Conservation (phyloP, 2,797 vertebrate genomes). For the Brachyalestes nurse region DNA sequence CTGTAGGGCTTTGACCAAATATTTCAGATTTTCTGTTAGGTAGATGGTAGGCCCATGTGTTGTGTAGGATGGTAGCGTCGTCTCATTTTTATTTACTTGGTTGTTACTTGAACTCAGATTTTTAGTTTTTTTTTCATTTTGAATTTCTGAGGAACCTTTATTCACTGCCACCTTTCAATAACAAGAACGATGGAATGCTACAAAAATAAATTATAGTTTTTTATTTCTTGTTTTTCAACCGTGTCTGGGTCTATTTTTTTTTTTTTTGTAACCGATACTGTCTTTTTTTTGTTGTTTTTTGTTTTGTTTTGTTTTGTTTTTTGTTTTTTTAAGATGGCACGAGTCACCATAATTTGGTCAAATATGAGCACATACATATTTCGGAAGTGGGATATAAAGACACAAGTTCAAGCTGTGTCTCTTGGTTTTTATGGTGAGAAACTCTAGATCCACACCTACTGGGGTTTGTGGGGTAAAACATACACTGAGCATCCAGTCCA, state of each 20-base stretch:
- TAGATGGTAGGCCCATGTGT: slow-evolving; percentile 65
- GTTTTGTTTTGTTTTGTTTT: too few relatives aligned
- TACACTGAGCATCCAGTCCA: too few relatives aligned
- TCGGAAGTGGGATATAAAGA: too few relatives aligned
- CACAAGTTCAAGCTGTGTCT: too few relatives aligned
- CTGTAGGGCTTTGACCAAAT: slow-evolving; percentile 74
- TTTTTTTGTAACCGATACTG: background rate
- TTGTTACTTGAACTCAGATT: slow-evolving; percentile 82
- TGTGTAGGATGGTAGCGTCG: slow-evolving; percentile 52
- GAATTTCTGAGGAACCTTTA: slow-evolving; percentile 87
- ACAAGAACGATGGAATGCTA: slow-evolving; percentile 90
- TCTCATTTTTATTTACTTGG: slow-evolving; percentile 68
- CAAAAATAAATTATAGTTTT: slow-evolving; percentile 99
- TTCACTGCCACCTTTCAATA: slow-evolving; percentile 93
- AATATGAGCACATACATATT: too few relatives aligned
- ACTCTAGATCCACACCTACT: too few relatives aligned
- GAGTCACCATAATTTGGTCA: too few relatives aligned
- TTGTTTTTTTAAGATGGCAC: too few relatives aligned
- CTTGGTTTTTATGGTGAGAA: too few relatives aligned
- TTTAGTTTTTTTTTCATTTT: slow-evolving; percentile 70
- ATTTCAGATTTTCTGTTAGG: slow-evolving; percentile 67
- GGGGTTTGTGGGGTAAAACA: too few relatives aligned
- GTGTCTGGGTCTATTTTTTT: slow-evolving; percentile 54
- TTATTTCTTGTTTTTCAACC: slow-evolving; percentile 83
- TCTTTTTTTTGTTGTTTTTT: background rate